Evolutionary conservation across 1,140 invertebrate genomes (phyloP).

Genomic region (Doryteuthis pealeii): DNA sequence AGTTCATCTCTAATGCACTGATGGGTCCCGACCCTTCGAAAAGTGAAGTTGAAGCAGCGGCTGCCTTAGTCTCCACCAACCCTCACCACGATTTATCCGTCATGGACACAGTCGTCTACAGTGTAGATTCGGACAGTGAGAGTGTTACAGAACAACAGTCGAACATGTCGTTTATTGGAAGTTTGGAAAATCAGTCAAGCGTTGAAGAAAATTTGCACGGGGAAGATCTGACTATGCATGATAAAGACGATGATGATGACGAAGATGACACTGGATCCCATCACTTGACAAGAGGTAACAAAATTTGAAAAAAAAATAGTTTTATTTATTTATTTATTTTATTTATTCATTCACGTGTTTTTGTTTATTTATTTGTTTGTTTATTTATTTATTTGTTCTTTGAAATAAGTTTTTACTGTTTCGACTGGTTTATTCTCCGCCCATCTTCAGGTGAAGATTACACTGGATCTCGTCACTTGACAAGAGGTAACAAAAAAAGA

Average conservation of each 20-base stretch:
- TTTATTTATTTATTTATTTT: too few relatives aligned
- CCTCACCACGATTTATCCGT: not conserved
- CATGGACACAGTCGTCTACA: not conserved
- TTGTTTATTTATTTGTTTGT: too few relatives aligned
- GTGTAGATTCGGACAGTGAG: slow-evolving; percentile 7
- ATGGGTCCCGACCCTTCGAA: slow-evolving; percentile 17
- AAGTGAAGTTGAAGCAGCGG: slow-evolving; percentile 12
- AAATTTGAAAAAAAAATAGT: too few relatives aligned
- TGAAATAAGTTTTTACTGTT: too few relatives aligned
- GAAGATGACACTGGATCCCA: not conserved
- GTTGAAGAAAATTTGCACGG: slow-evolving; percentile 3
- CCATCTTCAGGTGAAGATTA: too few relatives aligned
- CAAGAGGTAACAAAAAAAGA: too few relatives aligned
- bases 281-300: too few relatives aligned
- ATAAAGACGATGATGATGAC: slow-evolving; percentile 20
- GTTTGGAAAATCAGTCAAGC: slow-evolving; percentile 12
- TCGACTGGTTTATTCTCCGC: too few relatives aligned
- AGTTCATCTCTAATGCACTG: slow-evolving; percentile 8
- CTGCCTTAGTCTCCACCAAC: not conserved
- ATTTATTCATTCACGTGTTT: too few relatives aligned
- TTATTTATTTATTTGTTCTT: too few relatives aligned
- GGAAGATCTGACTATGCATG: not conserved
- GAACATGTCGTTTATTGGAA: slow-evolving; percentile 3
- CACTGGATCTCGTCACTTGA: too few relatives aligned
- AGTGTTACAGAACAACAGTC: slow-evolving; percentile 6